Base-by-base conservation (phyloP, 2,888 invertebrate species). In the Plusia festucae region DNA sequence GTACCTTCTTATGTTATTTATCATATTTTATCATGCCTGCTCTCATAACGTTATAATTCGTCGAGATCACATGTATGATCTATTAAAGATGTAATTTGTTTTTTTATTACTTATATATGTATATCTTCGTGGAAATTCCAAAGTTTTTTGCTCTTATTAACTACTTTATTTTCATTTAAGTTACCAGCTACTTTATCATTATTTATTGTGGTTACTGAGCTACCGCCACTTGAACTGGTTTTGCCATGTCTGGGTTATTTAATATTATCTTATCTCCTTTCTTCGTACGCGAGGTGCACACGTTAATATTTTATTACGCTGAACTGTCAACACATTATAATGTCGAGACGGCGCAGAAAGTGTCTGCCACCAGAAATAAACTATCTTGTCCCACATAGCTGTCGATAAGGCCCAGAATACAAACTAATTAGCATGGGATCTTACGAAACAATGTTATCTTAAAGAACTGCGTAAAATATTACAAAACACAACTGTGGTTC, bases 321-420 rank as follows among this genome's bases (percentile, higher is more conserved):
- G 69, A 76, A 77, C 82, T 85, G 85, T 86, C 87, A 86, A 79
- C 81, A 78, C 68, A 73, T 78, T 75, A 75, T 68, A 71, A 24
- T 69, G 67, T 76, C 70, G 74, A 78, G 77, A 82, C 85, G 78
- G 78, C 82, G 81, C 83, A 84, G 85, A 86, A 87, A 85, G 87
- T 82, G 88, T 83, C 85, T 83, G 81, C 77, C 65, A 85, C 85
- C 85, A 88, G 84, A 91, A 92, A 92, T 91, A 92, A 88, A 89
- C 86, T 84, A 79, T 85, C 83, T 82, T 89, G 91, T 83, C 86
- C 91, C 82, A 92, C 87, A 90, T 91, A 87, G 82, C 83, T 83
- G 83, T 84, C 88, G 86, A 90, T 90, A 88, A 87, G 78, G 75
- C 76, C 72, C 70, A 87, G 81, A 88, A 85, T 88, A 81, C 84